A percentile compares a stretch with the other conserved stretches of the same genome.
Conservation (phyloP, 1,140 invertebrate genomes). For the Drosophila ficusphila region DNA sequence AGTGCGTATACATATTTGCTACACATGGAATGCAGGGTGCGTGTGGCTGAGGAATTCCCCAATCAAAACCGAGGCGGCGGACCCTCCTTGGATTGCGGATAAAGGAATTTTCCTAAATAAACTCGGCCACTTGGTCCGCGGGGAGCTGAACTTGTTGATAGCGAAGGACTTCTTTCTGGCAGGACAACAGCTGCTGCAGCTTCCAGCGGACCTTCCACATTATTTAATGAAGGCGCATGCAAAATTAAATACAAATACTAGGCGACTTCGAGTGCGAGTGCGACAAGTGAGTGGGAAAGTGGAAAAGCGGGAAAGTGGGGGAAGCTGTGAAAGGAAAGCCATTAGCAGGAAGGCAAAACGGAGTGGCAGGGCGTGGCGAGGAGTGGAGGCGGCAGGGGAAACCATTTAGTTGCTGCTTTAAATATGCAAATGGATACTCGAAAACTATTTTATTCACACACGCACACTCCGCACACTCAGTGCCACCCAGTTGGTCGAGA, state of each 20-base stretch:
- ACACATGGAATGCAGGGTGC: neutral
- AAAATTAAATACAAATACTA: constrained; percentile 39
- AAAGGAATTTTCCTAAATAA: constrained; percentile 47
- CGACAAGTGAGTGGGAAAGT: constrained; percentile 20
- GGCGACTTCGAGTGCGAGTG: constrained; percentile 8
- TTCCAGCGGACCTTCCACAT: neutral
- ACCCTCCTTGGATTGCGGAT: constrained; percentile 30
- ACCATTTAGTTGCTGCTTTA: constrained; percentile 43
- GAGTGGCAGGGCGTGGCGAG: too few relatives aligned
- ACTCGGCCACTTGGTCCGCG: constrained; percentile 35
- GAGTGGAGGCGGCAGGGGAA: neutral
- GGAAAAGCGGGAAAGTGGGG: neutral
- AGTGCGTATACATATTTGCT: neutral
- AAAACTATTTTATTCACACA: constrained; percentile 55
- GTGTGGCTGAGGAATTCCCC: constrained; percentile 27
- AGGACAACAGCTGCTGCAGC: constrained; percentile 37
- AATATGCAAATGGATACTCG: constrained; percentile 52
- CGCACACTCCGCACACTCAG: constrained; percentile 12
- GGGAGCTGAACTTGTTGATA: constrained; percentile 19
- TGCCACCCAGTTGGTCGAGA: constrained; percentile 16
- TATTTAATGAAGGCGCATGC: constrained; percentile 44
- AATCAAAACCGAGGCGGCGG: constrained; percentile 21
- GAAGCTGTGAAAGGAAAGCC: constrained; percentile 24
- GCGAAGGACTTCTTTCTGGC: neutral
- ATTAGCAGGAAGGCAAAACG: constrained; percentile 21